Evolutionary conservation across 2,888 invertebrate species (phyloP), one percentile per base, ranked within the genome.

Genomic region (Lacanobia wlatinum): DNA sequence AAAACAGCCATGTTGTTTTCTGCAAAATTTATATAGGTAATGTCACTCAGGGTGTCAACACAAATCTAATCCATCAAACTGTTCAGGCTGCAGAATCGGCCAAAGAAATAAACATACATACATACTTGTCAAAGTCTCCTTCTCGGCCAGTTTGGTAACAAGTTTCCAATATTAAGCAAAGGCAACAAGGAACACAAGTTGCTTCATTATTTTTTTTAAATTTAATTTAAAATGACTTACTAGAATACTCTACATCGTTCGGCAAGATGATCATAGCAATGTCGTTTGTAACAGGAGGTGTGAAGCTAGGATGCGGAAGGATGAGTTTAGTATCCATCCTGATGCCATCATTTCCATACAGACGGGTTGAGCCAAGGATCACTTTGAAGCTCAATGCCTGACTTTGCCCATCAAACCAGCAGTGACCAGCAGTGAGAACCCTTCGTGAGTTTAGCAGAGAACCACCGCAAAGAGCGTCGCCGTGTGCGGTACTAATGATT

Each of bases 271-370:
- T 84, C 0, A 93, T 76, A 50, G 90, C 93, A 16, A 94, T 80
- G 66, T 94, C 94, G 65, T 94, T 92, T 38, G 59, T 59, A 40
- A 59, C 89, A 87, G 43, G 78, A 59, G 58, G 59, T 75, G 1
- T 84, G 63, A 59, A 40, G 0, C 3, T 0, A 0, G 93, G 92
- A 12, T 52, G 94, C 72, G 84, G 74, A 8, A 78, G 76, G 4
- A 93, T 84, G 1, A 70, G 78, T n/a, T 84, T 87, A 4, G 91
- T 87, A 1, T 80, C 58, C 0, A 89, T 0, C 21, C 94, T 90
- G n/a, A 76, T 84, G 21, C 94, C 94, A 9, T 93, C 93, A 23
- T 40, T 2, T 14, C 64, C 71, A 86, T 90, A 93, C 18, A 93
- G 74, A 0, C 81, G 28, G 10, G 77, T 63, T 5, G 92, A 90